Conservation (phyloP, 2,113 vertebrate species). For the Cephalopholis sonnerati region DNA sequence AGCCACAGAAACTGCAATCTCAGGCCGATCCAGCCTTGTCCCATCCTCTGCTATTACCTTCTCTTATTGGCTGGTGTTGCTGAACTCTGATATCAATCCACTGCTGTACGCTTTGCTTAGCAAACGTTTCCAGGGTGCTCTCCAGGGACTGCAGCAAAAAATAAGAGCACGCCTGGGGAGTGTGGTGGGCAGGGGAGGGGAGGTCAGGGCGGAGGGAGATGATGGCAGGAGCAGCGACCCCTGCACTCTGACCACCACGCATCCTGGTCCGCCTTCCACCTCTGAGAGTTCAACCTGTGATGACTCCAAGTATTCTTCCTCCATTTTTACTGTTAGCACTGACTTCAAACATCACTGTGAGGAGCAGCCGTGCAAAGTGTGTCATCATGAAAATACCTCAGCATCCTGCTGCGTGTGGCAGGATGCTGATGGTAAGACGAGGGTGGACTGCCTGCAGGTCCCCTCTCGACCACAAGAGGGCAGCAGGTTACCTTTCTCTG, state of each 20-base stretch:
- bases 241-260: conserved; percentile 46
- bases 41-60: conserved; percentile 82
- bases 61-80: conserved; percentile 85
- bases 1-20: conserved; percentile 81
- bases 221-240: conserved; percentile 53
- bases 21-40: conserved; percentile 71
- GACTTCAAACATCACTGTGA: conserved; percentile 51
- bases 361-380: conserved; percentile 46
- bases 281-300: conserved; percentile 42
- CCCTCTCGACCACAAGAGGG: conserved; percentile 74
- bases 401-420: conserved; percentile 49
- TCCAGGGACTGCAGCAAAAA: conserved; percentile 78
- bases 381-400: conserved; percentile 41
- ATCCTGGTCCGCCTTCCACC: conserved; percentile 14
- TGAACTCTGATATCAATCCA: conserved; percentile 89
- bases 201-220: conserved; percentile 42
- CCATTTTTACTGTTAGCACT: conserved; percentile 75
- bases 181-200: conserved; percentile 29
- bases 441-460: conserved; percentile 76
- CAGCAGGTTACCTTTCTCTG: conserved; percentile 73
- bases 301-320: conserved; percentile 51
- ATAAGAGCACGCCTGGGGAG: conserved; percentile 68
- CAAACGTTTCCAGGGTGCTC: conserved; percentile 85
- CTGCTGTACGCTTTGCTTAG: conserved; percentile 88
- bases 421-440: conserved; percentile 25